These are phyloP conservation scores for Agonopterix subpropinquella DNA, from an alignment of 2,888 invertebrate species.

Conservation along the genomic window DNA sequence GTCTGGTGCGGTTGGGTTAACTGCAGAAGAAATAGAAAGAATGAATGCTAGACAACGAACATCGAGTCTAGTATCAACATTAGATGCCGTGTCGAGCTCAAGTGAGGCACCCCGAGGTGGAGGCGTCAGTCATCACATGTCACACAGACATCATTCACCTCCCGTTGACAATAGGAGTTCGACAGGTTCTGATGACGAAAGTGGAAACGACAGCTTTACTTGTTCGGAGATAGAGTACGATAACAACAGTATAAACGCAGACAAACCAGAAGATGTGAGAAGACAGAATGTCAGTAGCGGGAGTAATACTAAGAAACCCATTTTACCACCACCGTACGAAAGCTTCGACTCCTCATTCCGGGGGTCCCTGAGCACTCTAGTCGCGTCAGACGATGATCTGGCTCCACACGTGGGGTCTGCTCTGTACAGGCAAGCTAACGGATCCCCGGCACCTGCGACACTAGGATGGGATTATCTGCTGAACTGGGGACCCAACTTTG, in stretches of 20 bases:
- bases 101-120: constrained; percentile 85
- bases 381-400: constrained; percentile 94
- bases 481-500: constrained; percentile 98
- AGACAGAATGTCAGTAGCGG: constrained; percentile 72
- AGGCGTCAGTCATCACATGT: constrained; percentile 80
- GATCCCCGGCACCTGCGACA: constrained; percentile 85
- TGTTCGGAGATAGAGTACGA: constrained; percentile 99
- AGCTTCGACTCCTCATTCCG: constrained; percentile 96
- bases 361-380: constrained; percentile 94
- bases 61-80: constrained; percentile 92
- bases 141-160: constrained; percentile 83
- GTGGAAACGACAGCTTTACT: constrained; percentile 97
- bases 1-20: constrained; percentile 85
- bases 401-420: constrained; percentile 87
- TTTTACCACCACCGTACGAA: constrained; percentile 88
- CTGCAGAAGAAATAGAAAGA: constrained; percentile 94
- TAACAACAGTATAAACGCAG: constrained; percentile 89
- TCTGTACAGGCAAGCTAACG: constrained; percentile 86
- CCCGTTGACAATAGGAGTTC: constrained; percentile 85
- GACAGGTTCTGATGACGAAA: constrained; percentile 90
- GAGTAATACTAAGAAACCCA: constrained; percentile 77
- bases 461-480: constrained; percentile 95
- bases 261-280: constrained; percentile 81
- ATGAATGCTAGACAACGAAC: constrained; percentile 91
- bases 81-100: constrained; percentile 95